Evolutionary conservation across 1,140 invertebrate genomes (phyloP), one percentile per base, ranked within the genome.

Genomic region (Drosophila pectinifera): DNA sequence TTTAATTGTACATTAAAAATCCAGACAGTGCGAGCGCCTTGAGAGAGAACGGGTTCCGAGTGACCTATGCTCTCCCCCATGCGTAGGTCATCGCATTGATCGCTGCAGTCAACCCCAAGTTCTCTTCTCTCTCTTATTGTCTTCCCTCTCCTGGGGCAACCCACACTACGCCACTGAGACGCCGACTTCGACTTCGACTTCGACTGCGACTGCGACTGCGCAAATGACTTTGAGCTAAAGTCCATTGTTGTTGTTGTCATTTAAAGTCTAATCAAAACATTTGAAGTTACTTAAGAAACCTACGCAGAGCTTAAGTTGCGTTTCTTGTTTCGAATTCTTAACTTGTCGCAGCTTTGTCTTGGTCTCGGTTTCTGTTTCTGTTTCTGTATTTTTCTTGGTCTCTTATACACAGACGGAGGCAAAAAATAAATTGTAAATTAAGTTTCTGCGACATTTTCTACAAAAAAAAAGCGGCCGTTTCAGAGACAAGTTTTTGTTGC

Each of bases 201-300:
- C 6, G 49, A 53, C 49, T 36, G 16, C 57, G 57, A 59, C 43
- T 31, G 63, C 74, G 67, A 73, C 78, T 81, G 79, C 79, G 73
- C 80, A 74, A 83, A 74, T 78, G 77, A 80, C 63, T 72, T 80
- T 78, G 65, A 58, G 53, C 58, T 42, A 38, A 62, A 73, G 54
- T 53, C 53, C 73, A 26, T 67, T 76, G 76, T 79, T 83, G 63
- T 64, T 85, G 68, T 78, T 76, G 69, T 86, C 82, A 76, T 88
- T 86, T 86, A 82, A 86, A 86, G 82, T 88, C 83, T 88, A 86
- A 86, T 86, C 82, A 86, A 86, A 86, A 86, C 83, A 86, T 88
- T 88, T 86, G 83, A 86, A 86, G 82, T 86, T 86, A 86, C 82
- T 86, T 86, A 86, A 86, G 83, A 88, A 86, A 82, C 82, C 82